Evolutionary conservation across 2,797 vertebrate species (phyloP).

Genomic region (Cheirogaleus major): DNA sequence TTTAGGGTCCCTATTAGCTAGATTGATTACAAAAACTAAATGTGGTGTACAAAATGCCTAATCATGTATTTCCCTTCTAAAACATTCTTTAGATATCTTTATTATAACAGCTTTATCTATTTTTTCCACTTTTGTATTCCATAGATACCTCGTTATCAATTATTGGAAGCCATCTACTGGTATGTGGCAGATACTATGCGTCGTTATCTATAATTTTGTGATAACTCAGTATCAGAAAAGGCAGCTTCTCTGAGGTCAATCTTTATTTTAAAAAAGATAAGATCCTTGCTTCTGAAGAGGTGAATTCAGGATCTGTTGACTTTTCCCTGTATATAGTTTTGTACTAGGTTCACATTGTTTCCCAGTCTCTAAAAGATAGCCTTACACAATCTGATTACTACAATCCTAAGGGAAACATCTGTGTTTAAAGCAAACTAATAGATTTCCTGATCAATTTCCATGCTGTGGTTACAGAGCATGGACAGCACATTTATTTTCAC

Average conservation of each 20-base stretch:
- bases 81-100: neutral
- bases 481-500: neutral
- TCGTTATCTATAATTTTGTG: neutral
- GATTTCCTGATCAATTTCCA: neutral
- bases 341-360: neutral
- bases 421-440: constrained; percentile 7
- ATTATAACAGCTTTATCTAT: neutral
- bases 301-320: neutral
- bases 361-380: neutral
- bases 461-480: neutral
- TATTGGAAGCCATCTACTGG: neutral
- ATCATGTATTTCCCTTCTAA: neutral
- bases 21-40: neutral
- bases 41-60: neutral
- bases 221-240: neutral
- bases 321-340: neutral
- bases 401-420: neutral
- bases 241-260: neutral
- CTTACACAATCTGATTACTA: neutral
- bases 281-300: neutral
- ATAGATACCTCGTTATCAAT: neutral
- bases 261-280: neutral
- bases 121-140: neutral
- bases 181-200: neutral
- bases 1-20: neutral